Conservation (phyloP, 2,113 vertebrate species). For the Neofelis nebulosa region DNA sequence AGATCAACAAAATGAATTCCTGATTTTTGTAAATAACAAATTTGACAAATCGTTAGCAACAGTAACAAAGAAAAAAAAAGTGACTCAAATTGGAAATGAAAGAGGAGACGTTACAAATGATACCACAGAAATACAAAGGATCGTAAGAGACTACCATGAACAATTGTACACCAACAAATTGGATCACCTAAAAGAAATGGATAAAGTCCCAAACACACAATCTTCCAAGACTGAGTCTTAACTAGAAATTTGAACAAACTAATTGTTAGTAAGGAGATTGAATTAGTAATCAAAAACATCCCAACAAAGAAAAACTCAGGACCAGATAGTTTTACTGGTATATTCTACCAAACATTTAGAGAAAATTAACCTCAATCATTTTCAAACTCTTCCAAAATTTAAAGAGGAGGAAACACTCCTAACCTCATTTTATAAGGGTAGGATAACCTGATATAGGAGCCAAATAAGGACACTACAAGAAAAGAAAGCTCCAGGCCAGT, state of each 20-base stretch:
- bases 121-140: background rate
- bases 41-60: background rate
- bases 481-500: background rate
- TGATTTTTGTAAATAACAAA: background rate
- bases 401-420: background rate
- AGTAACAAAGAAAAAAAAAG: background rate
- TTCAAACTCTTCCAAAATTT: background rate
- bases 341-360: background rate
- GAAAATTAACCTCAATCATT: background rate
- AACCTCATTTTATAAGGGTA: background rate
- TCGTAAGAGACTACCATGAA: background rate
- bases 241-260: background rate
- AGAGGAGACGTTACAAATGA: background rate
- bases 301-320: background rate
- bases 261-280: background rate
- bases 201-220: background rate
- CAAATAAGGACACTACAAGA: background rate
- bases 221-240: background rate
- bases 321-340: background rate
- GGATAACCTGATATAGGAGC: background rate
- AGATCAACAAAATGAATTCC: background rate
- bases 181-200: background rate
- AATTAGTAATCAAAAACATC: background rate
- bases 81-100: background rate
- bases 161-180: background rate